Evolutionary conservation across 2,113 vertebrate genomes (phyloP), one percentile per base, ranked within the genome.

Genomic region (Anhinga rufa): DNA sequence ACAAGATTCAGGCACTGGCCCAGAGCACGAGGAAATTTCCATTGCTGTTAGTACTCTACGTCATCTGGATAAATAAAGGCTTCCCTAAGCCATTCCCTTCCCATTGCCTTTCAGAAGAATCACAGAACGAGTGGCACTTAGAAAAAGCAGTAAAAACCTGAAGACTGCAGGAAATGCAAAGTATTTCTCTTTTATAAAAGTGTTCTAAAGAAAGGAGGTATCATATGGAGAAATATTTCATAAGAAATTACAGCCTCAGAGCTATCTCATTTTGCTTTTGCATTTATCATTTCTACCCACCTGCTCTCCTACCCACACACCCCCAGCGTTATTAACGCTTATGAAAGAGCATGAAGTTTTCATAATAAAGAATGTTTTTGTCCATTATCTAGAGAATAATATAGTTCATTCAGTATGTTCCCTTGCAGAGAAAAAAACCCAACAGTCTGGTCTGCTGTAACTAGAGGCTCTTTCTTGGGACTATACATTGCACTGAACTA

Each of bases 341-440:
- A 61, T 65, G 65, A 94, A 96, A 95, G 54, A 92, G 40, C 88
- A 95, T 46, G 15, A 94, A 61, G 81, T 94, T 89, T 88, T 82
- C 54, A 58, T 42, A 89, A 95, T 55, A 85, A 90, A 92, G 60
- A 95, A 86, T 44, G 58, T 0, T 65, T 96, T 71, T 65, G 70
- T 74, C 78, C 89, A 92, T 94, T 87, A 49, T 65, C 69, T 80
- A 57, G 9, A 80, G 57, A 89, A 87, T 76, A 85, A 91, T 57
- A 65, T 6, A 34, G 29, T 40, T 78, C 65, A 65, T 71, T 84
- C 80, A 49, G 12, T 92, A 82, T 48, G 38, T 22, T 92, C 52
- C 28, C 69, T 60, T 64, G 38, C 38, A 40, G 61, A 85, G 64
- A 22, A 61, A 69, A 51, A 62, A 69, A 16, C 9, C 18, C 31